Percentiles rank a stretch among this genome's conserved stretches.
These are phyloP conservation scores for Loxodonta africana DNA, from an alignment of 2,113 vertebrate species.

Conservation along the genomic window DNA sequence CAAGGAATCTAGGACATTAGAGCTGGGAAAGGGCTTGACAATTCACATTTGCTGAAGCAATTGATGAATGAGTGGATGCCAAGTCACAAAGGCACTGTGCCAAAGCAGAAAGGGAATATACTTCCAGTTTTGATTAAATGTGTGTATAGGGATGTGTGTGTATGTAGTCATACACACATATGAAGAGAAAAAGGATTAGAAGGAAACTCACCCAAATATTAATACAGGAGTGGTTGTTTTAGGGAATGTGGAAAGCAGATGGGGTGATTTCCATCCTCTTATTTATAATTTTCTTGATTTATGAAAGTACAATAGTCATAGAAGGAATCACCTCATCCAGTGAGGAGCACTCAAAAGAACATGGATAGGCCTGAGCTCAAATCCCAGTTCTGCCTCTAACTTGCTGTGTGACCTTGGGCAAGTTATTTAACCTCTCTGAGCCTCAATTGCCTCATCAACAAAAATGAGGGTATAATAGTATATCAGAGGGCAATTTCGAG, in stretches of 20 bases:
- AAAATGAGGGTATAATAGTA: not conserved
- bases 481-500: not conserved
- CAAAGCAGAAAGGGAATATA: not conserved
- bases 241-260: not conserved
- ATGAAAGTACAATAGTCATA: not conserved
- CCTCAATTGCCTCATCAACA: not conserved
- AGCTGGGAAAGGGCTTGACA: not conserved
- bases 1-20: not conserved
- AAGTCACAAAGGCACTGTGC: no score
- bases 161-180: not conserved
- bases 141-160: not conserved
- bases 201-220: not conserved
- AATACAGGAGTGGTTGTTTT: not conserved
- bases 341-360: not conserved
- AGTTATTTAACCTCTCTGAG: slow-evolving; percentile 22
- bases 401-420: not conserved
- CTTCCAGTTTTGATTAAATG: not conserved
- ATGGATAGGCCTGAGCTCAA: not conserved
- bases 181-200: not conserved
- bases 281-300: not conserved
- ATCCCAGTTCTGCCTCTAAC: not conserved
- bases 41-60: not conserved
- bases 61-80: not conserved
- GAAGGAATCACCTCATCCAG: not conserved
- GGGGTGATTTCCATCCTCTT: not conserved